Evolutionary conservation across 2,113 vertebrate species (phyloP), one percentile per base, ranked within the genome.

Genomic region (Microcebus griseorufus): DNA sequence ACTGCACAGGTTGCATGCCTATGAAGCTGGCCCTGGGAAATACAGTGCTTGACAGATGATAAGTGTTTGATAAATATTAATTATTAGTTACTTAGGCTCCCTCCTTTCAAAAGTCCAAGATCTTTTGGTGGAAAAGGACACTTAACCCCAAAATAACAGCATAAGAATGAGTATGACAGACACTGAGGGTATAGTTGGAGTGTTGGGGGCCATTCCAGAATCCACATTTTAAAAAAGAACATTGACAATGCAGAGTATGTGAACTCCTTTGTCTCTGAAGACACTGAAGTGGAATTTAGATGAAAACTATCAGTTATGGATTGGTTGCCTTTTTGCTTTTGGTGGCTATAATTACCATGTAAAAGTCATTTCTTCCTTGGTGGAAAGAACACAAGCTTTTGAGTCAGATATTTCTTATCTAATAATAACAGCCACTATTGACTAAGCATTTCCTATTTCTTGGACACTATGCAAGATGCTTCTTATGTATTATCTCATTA

Each of bases 251-350:
- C 64, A 76, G 48, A 87, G 73, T 37, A 58, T 39, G 45, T 88
- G 48, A 65, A 45, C 9, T 64, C 45, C 69, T 67, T 55, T 86
- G n/a, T 86, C 42, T 64, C 5, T 92, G 58, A 76, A 96, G 87
- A 95, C 18, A 72, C 7, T 29, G 18, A 70, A 11, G 64, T 93
- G 4, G 79, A 69, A 86, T 93, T 37, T 79, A 75, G 27, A 55
- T 90, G 73, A 93, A 93, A 87, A 64, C 37, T 13, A 23, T 75
- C 67, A 78, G 29, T 76, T 90, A 93, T 23, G 11, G 79, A 75
- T 69, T 81, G 78, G 80, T 65, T 96, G 65, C 14, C 60, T 93
- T 95, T 76, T 48, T 81, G 72, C n/a, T 85, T 80, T 91, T 91
- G 83, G 27, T 92, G 80, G n/a, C 48, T 93, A 32, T 96, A 60